These are phyloP conservation scores for Marmota flaviventris DNA, from an alignment of 2,113 vertebrate genomes.

Conservation along the genomic window DNA sequence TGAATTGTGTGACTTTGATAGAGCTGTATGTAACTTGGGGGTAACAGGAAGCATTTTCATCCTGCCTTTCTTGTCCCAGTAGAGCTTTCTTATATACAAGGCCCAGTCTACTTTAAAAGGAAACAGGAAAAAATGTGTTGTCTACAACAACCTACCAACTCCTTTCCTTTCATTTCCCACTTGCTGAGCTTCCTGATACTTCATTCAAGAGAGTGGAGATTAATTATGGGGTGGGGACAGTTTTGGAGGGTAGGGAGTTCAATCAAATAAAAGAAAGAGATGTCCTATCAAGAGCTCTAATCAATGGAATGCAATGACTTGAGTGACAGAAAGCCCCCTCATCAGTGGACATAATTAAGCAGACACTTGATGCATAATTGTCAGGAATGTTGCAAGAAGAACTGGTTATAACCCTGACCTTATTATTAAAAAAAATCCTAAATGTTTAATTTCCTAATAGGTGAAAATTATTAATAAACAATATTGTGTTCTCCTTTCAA, in stretches of 20 bases:
- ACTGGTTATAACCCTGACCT: background rate
- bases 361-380: background rate
- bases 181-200: background rate
- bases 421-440: background rate
- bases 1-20: background rate
- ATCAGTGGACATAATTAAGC: background rate
- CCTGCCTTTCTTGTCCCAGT: background rate
- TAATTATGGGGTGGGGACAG: rapidly evolving
- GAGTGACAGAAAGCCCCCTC: background rate
- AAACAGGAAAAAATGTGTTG: background rate
- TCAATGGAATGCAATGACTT: background rate
- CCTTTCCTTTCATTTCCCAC: background rate
- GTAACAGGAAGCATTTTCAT: background rate
- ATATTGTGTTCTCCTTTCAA: conserved; percentile 24
- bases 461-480: conserved; percentile 27
- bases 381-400: background rate
- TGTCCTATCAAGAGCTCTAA: background rate
- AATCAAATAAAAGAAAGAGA: conserved; percentile 1
- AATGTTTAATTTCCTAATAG: conserved; percentile 33
- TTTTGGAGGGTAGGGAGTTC: background rate
- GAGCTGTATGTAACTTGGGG: background rate
- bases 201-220: background rate
- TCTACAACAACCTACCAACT: background rate
- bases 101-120: background rate
- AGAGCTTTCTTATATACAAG: background rate